phyloP scores from a whole-genome alignment of 2,888 invertebrate genomes.

The Ephialtes manifestator region DNA sequence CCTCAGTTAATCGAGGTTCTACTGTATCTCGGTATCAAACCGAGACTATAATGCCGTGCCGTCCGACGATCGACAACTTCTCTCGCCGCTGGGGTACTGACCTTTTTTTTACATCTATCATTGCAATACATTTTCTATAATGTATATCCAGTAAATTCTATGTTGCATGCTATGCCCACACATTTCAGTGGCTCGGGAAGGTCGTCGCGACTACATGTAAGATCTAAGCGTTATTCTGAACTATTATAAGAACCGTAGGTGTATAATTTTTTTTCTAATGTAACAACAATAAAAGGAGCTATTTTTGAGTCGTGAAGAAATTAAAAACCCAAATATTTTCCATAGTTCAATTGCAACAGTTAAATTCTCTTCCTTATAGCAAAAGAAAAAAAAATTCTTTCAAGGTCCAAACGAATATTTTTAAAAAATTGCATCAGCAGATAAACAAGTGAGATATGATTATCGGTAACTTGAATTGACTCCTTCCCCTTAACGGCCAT shows the following conservation, averaged over 20 bases:
- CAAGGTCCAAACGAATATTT: no score
- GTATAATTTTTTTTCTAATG: background rate
- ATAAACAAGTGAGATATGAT: no score
- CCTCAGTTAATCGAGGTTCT: no score
- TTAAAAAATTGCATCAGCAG: no score
- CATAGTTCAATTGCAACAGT: no score
- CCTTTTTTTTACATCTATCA: conserved; percentile 26
- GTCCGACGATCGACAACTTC: conserved; percentile 40
- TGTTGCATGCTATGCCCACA: background rate
- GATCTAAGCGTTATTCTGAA: background rate
- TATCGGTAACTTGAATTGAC: no score
- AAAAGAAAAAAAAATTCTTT: no score
- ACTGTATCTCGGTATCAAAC: background rate
- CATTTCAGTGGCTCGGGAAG: conserved; percentile 12
- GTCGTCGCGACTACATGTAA: conserved; percentile 2
- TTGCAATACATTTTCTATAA: conserved; percentile 24
- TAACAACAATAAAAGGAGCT: background rate
- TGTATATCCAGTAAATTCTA: conserved; percentile 25
- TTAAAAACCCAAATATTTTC: no score
- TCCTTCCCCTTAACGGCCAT: background rate
- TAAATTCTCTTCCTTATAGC: no score
- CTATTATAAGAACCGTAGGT: conserved; percentile 5
- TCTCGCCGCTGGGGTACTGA: conserved; percentile 42
- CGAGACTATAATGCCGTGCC: conserved; percentile 28
- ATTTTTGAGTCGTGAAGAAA: background rate